A percentile compares a stretch with the other conserved stretches of the same genome.
phyloP scores from a whole-genome alignment of 1,140 invertebrate species.

The Galleria mellonella region DNA sequence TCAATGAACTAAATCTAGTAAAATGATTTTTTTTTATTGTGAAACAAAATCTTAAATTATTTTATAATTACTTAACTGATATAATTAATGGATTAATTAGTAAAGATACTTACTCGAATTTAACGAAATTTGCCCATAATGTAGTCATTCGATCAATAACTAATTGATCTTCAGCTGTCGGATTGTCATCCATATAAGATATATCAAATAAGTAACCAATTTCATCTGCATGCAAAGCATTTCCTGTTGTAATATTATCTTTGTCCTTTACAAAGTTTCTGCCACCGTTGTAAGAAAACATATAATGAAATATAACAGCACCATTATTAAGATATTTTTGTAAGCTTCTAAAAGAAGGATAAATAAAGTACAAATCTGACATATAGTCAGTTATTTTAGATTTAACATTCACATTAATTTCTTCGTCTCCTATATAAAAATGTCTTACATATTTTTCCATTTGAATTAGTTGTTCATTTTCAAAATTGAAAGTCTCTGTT shows the following conservation, averaged over 20 bases:
- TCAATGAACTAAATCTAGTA: no score
- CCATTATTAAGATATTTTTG: conserved; percentile 21
- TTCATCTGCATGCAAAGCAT: conserved; percentile 27
- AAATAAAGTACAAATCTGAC: conserved; percentile 26
- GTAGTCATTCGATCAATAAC: conserved; percentile 33
- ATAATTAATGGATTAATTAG: no score
- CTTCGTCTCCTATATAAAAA: conserved; percentile 33
- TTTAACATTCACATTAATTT: conserved; percentile 10
- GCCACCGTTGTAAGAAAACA: conserved; percentile 29
- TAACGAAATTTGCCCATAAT: conserved; percentile 40
- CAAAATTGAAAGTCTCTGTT: background rate
- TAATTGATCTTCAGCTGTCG: conserved; percentile 18
- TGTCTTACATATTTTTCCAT: conserved; percentile 12
- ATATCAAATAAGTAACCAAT: conserved; percentile 27
- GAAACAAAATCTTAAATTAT: no score
- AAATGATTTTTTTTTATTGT: no score
- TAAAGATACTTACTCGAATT: conserved; percentile 22
- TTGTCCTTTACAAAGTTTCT: conserved; percentile 12
- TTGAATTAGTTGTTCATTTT: background rate
- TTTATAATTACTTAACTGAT: no score
- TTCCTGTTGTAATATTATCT: conserved; percentile 10
- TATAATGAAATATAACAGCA: conserved; percentile 23
- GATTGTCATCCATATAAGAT: background rate
- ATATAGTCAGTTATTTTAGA: conserved; percentile 19
- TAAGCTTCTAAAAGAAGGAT: conserved; percentile 28